Conservation (phyloP, 2,113 vertebrate species). For the Periophthalmodon schlosseri region DNA sequence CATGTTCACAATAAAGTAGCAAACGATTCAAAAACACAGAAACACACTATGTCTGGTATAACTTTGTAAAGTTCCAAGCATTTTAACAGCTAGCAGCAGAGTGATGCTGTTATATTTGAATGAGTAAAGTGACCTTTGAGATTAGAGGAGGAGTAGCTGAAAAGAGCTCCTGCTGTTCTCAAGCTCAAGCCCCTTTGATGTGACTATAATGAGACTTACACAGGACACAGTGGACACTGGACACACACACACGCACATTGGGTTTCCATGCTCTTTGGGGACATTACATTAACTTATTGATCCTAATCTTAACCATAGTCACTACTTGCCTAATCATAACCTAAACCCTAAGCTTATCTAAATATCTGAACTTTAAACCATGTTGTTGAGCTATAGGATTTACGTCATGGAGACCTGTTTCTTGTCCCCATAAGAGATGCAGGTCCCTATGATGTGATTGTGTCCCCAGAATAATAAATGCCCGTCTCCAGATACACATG, state of each 20-base stretch:
- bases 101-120: conserved; percentile 73
- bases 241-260: conserved; percentile 48
- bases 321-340: too few relatives aligned
- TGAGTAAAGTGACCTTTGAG: conserved; percentile 77
- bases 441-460: too few relatives aligned
- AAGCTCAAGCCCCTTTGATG: conserved; percentile 75
- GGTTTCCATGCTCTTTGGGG: not conserved
- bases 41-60: not conserved
- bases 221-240: conserved; percentile 70
- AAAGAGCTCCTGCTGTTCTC: conserved; percentile 68
- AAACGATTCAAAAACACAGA: not conserved
- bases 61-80: conserved; percentile 16
- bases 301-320: not conserved
- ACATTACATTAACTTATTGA: not conserved
- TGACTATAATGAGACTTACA: conserved; percentile 73
- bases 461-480: too few relatives aligned
- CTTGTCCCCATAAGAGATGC: too few relatives aligned
- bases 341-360: too few relatives aligned
- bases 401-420: too few relatives aligned
- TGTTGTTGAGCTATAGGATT: too few relatives aligned
- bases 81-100: conserved; percentile 43
- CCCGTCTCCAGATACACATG: not conserved
- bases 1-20: not conserved
- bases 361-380: too few relatives aligned
- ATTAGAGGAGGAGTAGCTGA: conserved; percentile 71